Percentiles rank a stretch among this genome's conserved stretches.
Evolutionary conservation across 2,113 vertebrate genomes (phyloP).

Genomic region (Notechis scutatus): DNA sequence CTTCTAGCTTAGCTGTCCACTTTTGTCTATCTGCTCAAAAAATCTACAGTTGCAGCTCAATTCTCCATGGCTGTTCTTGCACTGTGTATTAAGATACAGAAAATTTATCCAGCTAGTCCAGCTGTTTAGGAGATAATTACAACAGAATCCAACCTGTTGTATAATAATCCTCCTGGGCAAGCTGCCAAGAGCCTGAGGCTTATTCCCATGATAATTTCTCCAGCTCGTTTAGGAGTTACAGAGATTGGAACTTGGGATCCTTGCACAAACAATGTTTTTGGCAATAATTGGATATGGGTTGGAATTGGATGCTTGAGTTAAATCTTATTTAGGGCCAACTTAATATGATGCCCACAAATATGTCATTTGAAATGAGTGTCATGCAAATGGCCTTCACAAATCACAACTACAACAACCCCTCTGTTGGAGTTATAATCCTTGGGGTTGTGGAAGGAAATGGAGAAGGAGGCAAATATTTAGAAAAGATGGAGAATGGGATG

Average conservation of each 20-base stretch:
- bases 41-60: conserved; percentile 68
- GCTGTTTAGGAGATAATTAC: conserved; percentile 79
- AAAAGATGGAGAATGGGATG: not conserved
- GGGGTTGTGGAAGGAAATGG: not conserved
- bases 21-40: conserved; percentile 15
- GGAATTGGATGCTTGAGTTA: conserved; percentile 10
- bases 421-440: not conserved
- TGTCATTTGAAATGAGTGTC: not conserved
- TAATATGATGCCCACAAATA: not conserved
- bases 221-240: conserved; percentile 61
- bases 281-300: conserved; percentile 15
- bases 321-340: not conserved
- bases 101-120: conserved; percentile 75
- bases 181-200: conserved; percentile 64
- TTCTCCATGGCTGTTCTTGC: conserved; percentile 66
- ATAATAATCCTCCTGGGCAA: conserved; percentile 75
- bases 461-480: not conserved
- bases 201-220: conserved; percentile 65
- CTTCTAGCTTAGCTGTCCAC: conserved; percentile 2
- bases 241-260: conserved; percentile 44
- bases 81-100: conserved; percentile 63
- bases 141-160: conserved; percentile 73
- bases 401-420: not conserved
- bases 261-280: conserved; percentile 48
- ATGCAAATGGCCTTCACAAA: not conserved